Base-by-base conservation (phyloP, 2,797 vertebrate species). In the Micrastur ruficollis region DNA sequence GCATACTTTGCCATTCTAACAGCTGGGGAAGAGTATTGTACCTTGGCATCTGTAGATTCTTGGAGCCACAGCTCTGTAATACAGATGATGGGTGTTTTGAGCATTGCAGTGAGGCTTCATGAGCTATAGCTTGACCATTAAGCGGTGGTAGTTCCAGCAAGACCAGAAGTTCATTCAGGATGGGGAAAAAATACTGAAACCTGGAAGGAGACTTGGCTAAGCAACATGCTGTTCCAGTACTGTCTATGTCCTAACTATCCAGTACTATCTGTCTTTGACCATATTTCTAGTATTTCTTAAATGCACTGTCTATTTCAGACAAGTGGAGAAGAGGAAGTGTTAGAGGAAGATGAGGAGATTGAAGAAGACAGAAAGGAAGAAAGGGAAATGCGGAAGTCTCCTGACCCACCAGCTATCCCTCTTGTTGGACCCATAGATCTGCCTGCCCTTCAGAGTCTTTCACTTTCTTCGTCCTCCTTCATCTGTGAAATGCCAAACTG, bases 401-500 rank as follows among this genome's bases (percentile, higher is more conserved):
- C 98, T 21, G 98, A 98, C 70, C 97, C 96, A 11, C 97, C 97
- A 11, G 93, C 97, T 20, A 94, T 97, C 55, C 94, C 97, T 13
- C 92, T 95, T 71, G 89, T 96, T 93, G 97, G 97, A 89, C 95
- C 97, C 23, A 27, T 96, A 42, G 98, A 98, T 86, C 97, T 97
- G 44, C 97, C 98, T 5, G 83, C 97, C 6, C 67, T 98, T 95
- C 97, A 98, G 87, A 97, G 95, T 76, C 78, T 96, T 71, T 70
- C 96, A 49, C 97, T 97, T 72, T 97, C 98, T 62, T 97, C 95
- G 0, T 95, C 97, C 86, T 98, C 97, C 73, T 98, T 98, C 96
- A 96, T 98, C 92, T 98, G 98, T 97, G 99, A 99, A 97, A 98
- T 98, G 97, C 98, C 98, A 79, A 98, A 98, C 95, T 98, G 98